Evolutionary conservation across 2,113 vertebrate species (phyloP).

Genomic region (Synchiropus splendidus): DNA sequence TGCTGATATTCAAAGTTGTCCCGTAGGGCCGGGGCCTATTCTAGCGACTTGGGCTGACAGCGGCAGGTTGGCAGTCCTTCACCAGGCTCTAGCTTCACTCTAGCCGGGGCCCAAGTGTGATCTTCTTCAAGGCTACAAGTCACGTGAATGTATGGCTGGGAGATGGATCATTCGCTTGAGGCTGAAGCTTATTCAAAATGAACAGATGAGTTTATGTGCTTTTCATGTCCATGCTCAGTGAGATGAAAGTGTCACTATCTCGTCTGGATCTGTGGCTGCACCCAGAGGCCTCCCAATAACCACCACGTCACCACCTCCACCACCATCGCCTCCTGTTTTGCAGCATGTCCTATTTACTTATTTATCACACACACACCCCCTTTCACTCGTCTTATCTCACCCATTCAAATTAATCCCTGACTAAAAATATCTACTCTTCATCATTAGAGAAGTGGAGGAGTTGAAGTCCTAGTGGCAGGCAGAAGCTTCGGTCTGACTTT

Average conservation of each 20-base stretch:
- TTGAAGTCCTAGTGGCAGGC: not conserved
- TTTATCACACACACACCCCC: conserved; percentile 42
- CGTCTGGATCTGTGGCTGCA: conserved; percentile 41
- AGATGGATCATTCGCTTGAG: too few relatives aligned
- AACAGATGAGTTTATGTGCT: conserved; percentile 18
- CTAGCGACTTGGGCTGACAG: too few relatives aligned
- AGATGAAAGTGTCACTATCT: conserved; percentile 51
- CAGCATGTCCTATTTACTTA: conserved; percentile 61
- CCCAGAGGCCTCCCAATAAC: conserved; percentile 35
- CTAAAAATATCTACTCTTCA: conserved; percentile 57
- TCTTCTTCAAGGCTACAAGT: too few relatives aligned
- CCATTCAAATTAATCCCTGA: conserved; percentile 58
- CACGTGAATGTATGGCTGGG: too few relatives aligned
- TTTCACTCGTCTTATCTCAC: conserved; percentile 47
- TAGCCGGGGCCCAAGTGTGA: too few relatives aligned
- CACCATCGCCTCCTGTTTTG: conserved; percentile 44
- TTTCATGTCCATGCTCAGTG: conserved; percentile 17
- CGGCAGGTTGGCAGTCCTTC: too few relatives aligned
- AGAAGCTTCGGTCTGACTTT: too few relatives aligned
- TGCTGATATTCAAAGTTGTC: too few relatives aligned
- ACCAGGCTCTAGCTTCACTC: too few relatives aligned
- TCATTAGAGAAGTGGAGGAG: conserved; percentile 22
- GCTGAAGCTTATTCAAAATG: conserved; percentile 6
- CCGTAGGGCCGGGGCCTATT: too few relatives aligned
- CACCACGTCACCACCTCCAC: conserved; percentile 6